Evolutionary conservation across 2,113 vertebrate species (phyloP), one percentile per base, ranked within the genome.

Genomic region (Mustelus asterias): DNA sequence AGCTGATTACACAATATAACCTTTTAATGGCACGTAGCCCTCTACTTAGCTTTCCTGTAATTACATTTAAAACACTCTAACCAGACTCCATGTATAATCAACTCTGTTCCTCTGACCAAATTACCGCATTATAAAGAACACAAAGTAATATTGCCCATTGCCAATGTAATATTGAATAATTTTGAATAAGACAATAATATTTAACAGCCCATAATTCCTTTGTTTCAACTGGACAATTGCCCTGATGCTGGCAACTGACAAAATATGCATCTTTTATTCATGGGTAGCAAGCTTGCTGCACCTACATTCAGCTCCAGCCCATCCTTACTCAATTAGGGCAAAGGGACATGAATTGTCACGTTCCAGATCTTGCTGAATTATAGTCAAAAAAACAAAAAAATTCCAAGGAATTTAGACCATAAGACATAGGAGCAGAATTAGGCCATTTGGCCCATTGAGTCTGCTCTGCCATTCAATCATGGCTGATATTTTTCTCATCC

Each of bases 1-100:
- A 89, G 86, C 44, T 89, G 86, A 89, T 58, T 89, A 83, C 86
- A 54, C 48, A 54, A 89, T 58, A 89, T 63, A 92, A 63, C 54
- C 88, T 92, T 92, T 92, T 33, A 60, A n/a, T 60, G 58, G 88
- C 54, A 8, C 16, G 33, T n/a, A n/a, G 14, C 29, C 58, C 58
- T 13, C 86, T 58, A 58, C 86, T 24, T 89, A 89, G 29, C 58
- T 63, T 63, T n/a, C 14, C 88, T n/a, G 13, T 60, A 63, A 92
- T 60, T 92, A 29, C 54, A 92, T 60, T n/a, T 18, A 92, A 60
- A 60, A 58, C 54, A 90, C 54, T 33, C 26, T 58, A 60, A 16
- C 13, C 13, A 60, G 88, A 33, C 33, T 92, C 14, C 29, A 58
- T n/a, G 88, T 7, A 92, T 63, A 63, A 63, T 92, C 88, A 92